A percentile compares a stretch with the other conserved stretches of the same genome.
phyloP scores from a whole-genome alignment of 2,888 invertebrate species.

The Arrhopalites spinosus region DNA sequence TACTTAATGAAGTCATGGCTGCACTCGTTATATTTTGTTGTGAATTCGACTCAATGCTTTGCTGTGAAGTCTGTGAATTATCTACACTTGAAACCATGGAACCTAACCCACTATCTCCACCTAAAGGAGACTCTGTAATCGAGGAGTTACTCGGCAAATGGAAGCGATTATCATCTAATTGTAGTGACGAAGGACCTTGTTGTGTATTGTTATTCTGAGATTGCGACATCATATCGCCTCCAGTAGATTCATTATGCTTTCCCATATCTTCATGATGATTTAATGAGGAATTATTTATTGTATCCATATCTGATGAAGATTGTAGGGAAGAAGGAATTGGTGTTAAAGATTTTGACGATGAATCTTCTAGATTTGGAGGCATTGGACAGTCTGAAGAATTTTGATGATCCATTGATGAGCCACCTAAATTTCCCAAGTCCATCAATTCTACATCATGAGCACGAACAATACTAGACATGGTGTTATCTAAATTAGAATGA shows the following conservation, averaged over 20 bases:
- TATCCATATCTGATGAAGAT: constrained; percentile 33
- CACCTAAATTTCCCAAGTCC: constrained; percentile 47
- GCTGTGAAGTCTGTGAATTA: constrained; percentile 36
- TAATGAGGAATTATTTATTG: constrained; percentile 27
- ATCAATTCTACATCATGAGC: constrained; percentile 49
- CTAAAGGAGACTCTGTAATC: constrained; percentile 32
- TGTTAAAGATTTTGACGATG: constrained; percentile 17
- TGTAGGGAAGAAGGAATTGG: constrained; percentile 22
- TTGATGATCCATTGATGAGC: constrained; percentile 46
- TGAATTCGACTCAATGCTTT: constrained; percentile 28
- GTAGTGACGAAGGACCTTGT: constrained; percentile 5
- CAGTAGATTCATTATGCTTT: constrained; percentile 23
- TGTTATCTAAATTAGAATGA: constrained; percentile 48
- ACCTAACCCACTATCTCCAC: constrained; percentile 36
- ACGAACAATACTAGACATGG: constrained; percentile 51
- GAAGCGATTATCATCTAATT: constrained; percentile 30
- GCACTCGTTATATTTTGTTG: constrained; percentile 18
- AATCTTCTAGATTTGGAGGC: constrained; percentile 10
- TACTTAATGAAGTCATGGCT: constrained; percentile 36
- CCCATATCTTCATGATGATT: constrained; percentile 8
- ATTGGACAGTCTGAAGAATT: constrained; percentile 38
- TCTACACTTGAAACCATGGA: constrained; percentile 39
- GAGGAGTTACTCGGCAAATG: constrained; percentile 37
- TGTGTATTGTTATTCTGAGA: constrained; percentile 11
- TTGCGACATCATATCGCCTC: constrained; percentile 12